Evolutionary conservation across 2,888 invertebrate species (phyloP).

Genomic region (Meta bourneti): DNA sequence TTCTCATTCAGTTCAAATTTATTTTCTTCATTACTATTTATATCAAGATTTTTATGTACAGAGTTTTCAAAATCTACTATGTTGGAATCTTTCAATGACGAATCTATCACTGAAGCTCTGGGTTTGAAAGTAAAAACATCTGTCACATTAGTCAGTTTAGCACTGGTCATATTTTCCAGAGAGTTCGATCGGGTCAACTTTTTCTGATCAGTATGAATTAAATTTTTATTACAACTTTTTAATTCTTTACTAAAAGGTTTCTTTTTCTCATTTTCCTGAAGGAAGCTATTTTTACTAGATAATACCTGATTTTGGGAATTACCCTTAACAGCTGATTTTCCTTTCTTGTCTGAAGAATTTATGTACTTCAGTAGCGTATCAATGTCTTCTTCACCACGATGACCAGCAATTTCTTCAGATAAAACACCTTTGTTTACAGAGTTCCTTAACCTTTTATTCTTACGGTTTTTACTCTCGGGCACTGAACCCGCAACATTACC

Average conservation of each 20-base stretch:
- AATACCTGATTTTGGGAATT: slow-evolving; percentile 24
- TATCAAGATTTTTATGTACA: slow-evolving; percentile 39
- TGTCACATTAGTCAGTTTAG: neutral
- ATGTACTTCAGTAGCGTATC: slow-evolving; percentile 81
- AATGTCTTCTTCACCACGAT: slow-evolving; percentile 89
- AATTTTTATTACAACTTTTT: slow-evolving; percentile 61
- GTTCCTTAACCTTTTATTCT: slow-evolving; percentile 65
- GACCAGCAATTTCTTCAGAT: slow-evolving; percentile 87
- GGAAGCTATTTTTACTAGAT: slow-evolving; percentile 47
- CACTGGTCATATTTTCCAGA: slow-evolving; percentile 37
- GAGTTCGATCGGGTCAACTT: slow-evolving; percentile 79
- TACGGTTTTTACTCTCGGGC: slow-evolving; percentile 67
- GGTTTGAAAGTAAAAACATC: slow-evolving; percentile 40
- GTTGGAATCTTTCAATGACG: slow-evolving; percentile 19
- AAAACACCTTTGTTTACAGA: slow-evolving; percentile 77
- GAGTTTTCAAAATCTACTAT: neutral
- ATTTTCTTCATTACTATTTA: slow-evolving; percentile 63
- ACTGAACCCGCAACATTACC: neutral
- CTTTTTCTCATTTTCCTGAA: slow-evolving; percentile 75
- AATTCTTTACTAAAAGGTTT: slow-evolving; percentile 59
- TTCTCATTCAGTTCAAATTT: neutral
- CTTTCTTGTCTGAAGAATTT: slow-evolving; percentile 71
- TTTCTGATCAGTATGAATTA: slow-evolving; percentile 76
- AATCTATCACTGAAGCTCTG: slow-evolving; percentile 6
- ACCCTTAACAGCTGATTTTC: slow-evolving; percentile 47